Conservation (phyloP, 64 coral and sea anemone species). For the Montipora cactus region DNA sequence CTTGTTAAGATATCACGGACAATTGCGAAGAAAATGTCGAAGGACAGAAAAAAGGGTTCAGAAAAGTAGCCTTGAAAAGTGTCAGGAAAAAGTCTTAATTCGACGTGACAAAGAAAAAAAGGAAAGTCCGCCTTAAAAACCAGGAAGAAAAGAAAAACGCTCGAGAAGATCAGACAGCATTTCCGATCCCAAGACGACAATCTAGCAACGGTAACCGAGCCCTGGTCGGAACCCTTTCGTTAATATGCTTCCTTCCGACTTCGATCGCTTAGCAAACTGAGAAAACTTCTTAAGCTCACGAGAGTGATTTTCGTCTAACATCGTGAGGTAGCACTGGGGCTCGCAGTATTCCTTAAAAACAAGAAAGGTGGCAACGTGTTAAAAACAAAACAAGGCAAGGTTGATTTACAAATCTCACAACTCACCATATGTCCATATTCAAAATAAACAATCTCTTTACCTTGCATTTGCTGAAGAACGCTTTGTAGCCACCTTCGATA, state of each 20-base stretch:
- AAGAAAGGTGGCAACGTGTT: too few relatives aligned
- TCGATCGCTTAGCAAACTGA: slow-evolving; percentile 91
- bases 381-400: neutral
- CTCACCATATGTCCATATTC: too few relatives aligned
- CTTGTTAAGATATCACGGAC: too few relatives aligned
- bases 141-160: neutral
- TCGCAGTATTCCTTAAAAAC: slow-evolving; percentile 88
- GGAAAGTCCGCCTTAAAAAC: neutral
- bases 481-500: slow-evolving; percentile 95
- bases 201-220: slow-evolving; percentile 71
- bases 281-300: slow-evolving; percentile 88
- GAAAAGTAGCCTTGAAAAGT: too few relatives aligned
- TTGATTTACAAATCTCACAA: neutral
- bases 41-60: too few relatives aligned
- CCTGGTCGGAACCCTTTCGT: slow-evolving; percentile 88
- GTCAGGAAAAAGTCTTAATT: too few relatives aligned
- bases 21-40: too few relatives aligned
- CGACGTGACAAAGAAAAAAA: neutral
- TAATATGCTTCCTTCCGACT: slow-evolving; percentile 83
- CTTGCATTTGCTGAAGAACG: slow-evolving; percentile 77
- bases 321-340: slow-evolving; percentile 80
- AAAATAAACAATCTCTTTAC: slow-evolving; percentile 13
- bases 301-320: slow-evolving; percentile 83
- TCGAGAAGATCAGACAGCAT: neutral
- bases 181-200: neutral